A percentile compares a stretch with the other conserved stretches of the same genome.
Evolutionary conservation across 2,797 vertebrate species (phyloP).

Genomic region (Microchirus variegatus): DNA sequence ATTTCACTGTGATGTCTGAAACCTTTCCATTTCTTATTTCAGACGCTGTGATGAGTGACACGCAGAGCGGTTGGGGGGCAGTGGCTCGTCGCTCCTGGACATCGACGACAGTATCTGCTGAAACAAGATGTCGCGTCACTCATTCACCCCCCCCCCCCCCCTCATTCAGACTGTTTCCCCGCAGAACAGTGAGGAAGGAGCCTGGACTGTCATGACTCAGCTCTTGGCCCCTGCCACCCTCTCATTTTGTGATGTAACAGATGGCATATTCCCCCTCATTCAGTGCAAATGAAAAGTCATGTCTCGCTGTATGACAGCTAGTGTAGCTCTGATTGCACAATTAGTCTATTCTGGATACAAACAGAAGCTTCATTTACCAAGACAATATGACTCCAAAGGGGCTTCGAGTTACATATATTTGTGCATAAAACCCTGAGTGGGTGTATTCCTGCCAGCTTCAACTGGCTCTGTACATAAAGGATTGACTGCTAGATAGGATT

Average conservation of each 20-base stretch:
- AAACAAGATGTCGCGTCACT: conserved; percentile 40
- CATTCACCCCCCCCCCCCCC: conserved; percentile 40
- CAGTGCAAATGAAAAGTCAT: conserved; percentile 63
- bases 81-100: conserved; percentile 30
- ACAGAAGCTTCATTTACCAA: conserved; percentile 18
- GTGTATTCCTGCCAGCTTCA: conserved; percentile 18
- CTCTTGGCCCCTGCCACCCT: conserved; percentile 64
- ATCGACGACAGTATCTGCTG: conserved; percentile 43
- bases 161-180: conserved; percentile 48
- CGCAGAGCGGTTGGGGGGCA: conserved; percentile 39
- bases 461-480: conserved; percentile 5
- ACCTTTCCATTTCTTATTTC: conserved; percentile 38
- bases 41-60: conserved; percentile 24
- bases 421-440: conserved; percentile 6
- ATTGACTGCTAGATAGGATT: conserved; percentile 1
- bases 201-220: conserved; percentile 76
- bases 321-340: conserved; percentile 44
- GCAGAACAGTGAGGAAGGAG: conserved; percentile 46
- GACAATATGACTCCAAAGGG: conserved; percentile 19
- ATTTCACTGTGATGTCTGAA: conserved; percentile 45
- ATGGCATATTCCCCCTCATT: conserved; percentile 69
- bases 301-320: conserved; percentile 49
- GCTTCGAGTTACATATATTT: background rate
- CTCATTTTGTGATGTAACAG: conserved; percentile 67
- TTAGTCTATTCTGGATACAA: conserved; percentile 45